Conservation (phyloP, 2,888 invertebrate species). For the Spilosoma lubricipeda region DNA sequence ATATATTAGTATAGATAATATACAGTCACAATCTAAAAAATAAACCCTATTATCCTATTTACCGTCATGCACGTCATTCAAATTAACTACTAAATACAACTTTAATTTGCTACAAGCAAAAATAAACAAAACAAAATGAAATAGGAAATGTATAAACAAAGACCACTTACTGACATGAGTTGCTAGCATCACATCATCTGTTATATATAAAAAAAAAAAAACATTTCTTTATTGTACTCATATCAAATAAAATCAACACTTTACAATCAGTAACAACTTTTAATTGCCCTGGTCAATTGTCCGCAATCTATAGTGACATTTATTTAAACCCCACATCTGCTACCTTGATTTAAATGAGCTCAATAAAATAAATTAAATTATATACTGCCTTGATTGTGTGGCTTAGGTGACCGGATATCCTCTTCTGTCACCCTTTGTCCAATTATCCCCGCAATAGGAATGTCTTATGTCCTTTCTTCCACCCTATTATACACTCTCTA, state of each 20-base stretch:
- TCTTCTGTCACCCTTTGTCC: conserved; percentile 27
- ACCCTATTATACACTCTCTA: conserved; percentile 19
- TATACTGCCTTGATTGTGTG: conserved; percentile 27
- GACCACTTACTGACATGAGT: background rate
- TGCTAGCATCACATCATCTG: background rate
- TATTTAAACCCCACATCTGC: conserved; percentile 20
- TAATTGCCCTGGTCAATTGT: background rate
- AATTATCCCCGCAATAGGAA: conserved; percentile 23
- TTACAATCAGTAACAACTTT: background rate
- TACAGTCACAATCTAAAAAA: background rate
- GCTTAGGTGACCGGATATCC: conserved; percentile 46
- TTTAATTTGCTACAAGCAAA: background rate
- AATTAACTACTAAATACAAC: too few relatives aligned
- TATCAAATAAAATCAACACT: background rate
- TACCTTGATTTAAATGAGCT: conserved; percentile 22
- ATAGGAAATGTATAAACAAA: too few relatives aligned
- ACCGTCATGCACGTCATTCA: too few relatives aligned
- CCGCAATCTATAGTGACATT: background rate
- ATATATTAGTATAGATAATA: too few relatives aligned
- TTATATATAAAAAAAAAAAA: background rate
- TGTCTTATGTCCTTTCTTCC: conserved; percentile 13
- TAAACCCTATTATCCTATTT: background rate
- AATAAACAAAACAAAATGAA: background rate
- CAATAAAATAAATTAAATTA: conserved; percentile 26
- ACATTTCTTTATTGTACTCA: background rate